Evolutionary conservation across 1,140 invertebrate species (phyloP).

Genomic region (Gerris buenoi): DNA sequence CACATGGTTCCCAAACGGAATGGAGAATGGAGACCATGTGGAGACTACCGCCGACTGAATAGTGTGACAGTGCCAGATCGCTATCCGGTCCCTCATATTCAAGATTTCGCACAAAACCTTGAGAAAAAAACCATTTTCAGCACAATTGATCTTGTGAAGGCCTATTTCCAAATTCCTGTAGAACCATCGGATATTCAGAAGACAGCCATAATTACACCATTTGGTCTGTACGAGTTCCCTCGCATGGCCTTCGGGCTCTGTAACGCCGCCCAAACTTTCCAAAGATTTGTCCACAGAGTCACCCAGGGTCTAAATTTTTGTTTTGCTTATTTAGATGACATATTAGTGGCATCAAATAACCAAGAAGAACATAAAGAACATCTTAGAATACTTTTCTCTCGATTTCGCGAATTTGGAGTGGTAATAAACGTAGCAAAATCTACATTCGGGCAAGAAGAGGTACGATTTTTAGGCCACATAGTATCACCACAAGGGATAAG

Average conservation of each 20-base stretch:
- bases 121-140: background rate
- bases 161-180: background rate
- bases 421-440: constrained; percentile 19
- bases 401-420: constrained; percentile 4
- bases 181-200: background rate
- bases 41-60: background rate
- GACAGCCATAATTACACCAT: background rate
- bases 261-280: constrained; percentile 15
- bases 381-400: constrained; percentile 6
- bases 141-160: background rate
- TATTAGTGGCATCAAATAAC: constrained; percentile 31
- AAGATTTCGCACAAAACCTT: constrained; percentile 8
- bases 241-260: constrained; percentile 9
- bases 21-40: background rate
- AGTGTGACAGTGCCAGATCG: background rate
- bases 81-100: constrained; percentile 3
- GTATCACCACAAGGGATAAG: constrained; percentile 20
- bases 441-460: constrained; percentile 14
- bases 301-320: constrained; percentile 25
- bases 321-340: constrained; percentile 37
- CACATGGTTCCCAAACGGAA: background rate
- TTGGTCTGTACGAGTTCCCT: background rate
- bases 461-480: constrained; percentile 25
- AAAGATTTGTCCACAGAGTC: constrained; percentile 14
- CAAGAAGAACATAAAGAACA: constrained; percentile 22